These are phyloP conservation scores for Tribolium madens DNA, from an alignment of 1,140 invertebrate species.

Conservation along the genomic window DNA sequence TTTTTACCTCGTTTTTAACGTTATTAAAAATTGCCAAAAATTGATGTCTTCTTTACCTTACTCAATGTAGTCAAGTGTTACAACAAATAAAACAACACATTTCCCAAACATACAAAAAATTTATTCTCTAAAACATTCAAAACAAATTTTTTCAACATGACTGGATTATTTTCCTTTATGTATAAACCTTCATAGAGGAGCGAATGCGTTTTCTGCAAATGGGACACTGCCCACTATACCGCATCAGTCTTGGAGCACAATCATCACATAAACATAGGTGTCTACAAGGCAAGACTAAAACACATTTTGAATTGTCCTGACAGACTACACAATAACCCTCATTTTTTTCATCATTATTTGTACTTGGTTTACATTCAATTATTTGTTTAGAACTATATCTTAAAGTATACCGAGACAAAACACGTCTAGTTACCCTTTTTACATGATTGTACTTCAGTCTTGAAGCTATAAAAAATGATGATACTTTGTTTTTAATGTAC, in stretches of 20 bases:
- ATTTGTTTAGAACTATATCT: constrained; percentile 13
- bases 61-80: no score
- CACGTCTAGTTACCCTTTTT: not conserved
- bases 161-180: not conserved
- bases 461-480: constrained; percentile 17
- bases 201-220: constrained; percentile 51
- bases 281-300: constrained; percentile 54
- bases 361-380: not conserved
- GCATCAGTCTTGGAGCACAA: constrained; percentile 48
- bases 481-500: constrained; percentile 31
- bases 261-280: constrained; percentile 56
- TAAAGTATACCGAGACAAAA: not conserved
- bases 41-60: no score
- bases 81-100: constrained; percentile 2
- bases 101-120: not conserved
- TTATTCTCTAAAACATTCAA: not conserved
- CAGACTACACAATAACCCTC: constrained; percentile 55
- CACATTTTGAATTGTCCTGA: constrained; percentile 53
- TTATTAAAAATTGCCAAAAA: not conserved
- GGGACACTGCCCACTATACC: constrained; percentile 54
- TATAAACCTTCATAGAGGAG: constrained; percentile 5
- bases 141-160: not conserved
- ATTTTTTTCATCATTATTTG: constrained; percentile 12
- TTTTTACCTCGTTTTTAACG: no score
- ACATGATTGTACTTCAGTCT: constrained; percentile 8